A percentile compares a stretch with the other conserved stretches of the same genome.
phyloP scores from a whole-genome alignment of 2,113 vertebrate species.

The Silurus asotus region DNA sequence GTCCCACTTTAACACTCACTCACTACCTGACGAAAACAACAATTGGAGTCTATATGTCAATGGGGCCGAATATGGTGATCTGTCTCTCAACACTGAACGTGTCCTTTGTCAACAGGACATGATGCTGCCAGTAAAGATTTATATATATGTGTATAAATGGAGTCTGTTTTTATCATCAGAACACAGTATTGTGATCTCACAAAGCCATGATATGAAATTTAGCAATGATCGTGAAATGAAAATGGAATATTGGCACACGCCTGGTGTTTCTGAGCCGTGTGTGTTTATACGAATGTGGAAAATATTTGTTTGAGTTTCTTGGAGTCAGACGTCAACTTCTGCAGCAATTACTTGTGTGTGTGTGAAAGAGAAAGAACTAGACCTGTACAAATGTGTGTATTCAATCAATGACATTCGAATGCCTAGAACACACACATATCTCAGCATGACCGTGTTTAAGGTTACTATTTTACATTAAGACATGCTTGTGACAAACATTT shows the following conservation, averaged over 20 bases:
- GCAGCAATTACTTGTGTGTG: background rate
- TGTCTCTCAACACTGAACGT: background rate
- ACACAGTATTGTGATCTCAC: conserved; percentile 9
- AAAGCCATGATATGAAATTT: conserved; percentile 9
- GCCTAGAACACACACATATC: conserved; percentile 12
- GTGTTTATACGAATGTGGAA: conserved; percentile 23
- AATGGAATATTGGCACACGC: conserved; percentile 9
- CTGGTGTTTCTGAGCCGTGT: background rate
- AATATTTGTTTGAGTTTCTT: conserved; percentile 11
- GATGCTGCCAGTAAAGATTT: background rate
- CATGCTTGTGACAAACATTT: background rate
- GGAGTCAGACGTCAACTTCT: conserved; percentile 6
- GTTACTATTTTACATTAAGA: background rate
- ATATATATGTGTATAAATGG: background rate
- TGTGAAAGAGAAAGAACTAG: background rate
- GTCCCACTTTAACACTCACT: background rate
- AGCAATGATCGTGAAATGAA: background rate
- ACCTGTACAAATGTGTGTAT: conserved; percentile 3
- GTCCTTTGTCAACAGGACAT: background rate
- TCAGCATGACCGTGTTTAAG: conserved; percentile 1
- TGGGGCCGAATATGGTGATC: background rate
- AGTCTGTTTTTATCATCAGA: background rate
- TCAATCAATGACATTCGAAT: conserved; percentile 8
- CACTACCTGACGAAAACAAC: background rate
- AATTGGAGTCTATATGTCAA: background rate